A percentile compares a stretch with the other conserved stretches of the same genome.
Conservation (phyloP, 2,888 invertebrate genomes). For the Antitype chi region DNA sequence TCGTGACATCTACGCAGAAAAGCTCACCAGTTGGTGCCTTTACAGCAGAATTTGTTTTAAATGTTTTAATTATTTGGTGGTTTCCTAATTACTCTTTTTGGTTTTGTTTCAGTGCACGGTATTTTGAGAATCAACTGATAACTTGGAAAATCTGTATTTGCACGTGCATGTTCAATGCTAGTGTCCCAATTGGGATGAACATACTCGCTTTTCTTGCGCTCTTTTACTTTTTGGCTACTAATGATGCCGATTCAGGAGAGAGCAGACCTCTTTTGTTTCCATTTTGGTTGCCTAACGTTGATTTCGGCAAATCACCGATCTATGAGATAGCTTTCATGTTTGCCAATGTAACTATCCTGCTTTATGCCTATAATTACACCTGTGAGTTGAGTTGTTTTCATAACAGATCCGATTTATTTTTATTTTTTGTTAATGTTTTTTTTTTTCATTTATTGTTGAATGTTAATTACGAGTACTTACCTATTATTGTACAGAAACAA, state of each 20-base stretch:
- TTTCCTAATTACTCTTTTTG: too few species aligned
- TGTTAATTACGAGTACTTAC: too few species aligned
- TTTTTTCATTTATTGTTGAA: too few species aligned
- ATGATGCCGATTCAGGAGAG: conserved; percentile 63
- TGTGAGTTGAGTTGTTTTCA: conserved; percentile 72
- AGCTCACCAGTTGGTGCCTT: not conserved
- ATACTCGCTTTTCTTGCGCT: conserved; percentile 63
- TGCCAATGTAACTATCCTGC: conserved; percentile 65
- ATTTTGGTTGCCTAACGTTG: conserved; percentile 73
- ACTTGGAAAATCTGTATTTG: conserved; percentile 76
- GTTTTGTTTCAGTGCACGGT: conserved; percentile 69
- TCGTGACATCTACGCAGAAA: not conserved
- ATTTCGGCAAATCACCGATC: conserved; percentile 73
- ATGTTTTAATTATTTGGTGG: not conserved
- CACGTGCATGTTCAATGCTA: conserved; percentile 63
- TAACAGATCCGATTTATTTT: not conserved
- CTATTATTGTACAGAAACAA: too few species aligned
- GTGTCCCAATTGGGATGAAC: conserved; percentile 65
- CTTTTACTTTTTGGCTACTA: conserved; percentile 67
- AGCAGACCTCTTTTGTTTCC: conserved; percentile 77
- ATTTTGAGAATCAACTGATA: conserved; percentile 75
- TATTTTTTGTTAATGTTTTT: too few species aligned
- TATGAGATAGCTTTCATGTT: conserved; percentile 76
- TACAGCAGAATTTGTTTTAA: not conserved
- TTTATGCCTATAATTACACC: conserved; percentile 71